Conservation (phyloP, 2,113 vertebrate species). For the Oplegnathus fasciatus region DNA sequence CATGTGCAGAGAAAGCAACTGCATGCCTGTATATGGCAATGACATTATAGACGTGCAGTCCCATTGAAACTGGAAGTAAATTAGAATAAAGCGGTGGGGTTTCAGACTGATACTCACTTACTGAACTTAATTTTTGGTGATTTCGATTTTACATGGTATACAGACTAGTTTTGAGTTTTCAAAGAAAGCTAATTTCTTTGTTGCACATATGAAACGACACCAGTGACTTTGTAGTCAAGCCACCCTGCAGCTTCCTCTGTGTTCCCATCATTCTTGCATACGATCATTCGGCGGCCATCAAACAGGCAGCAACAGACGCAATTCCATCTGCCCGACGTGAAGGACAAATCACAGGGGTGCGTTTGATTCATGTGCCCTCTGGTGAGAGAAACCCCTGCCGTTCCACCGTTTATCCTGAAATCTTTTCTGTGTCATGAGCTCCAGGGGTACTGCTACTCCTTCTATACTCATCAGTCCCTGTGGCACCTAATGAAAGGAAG, state of each 20-base stretch:
- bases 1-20: neutral
- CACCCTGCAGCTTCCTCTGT: conserved; percentile 13
- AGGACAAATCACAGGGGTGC: conserved; percentile 71
- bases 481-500: conserved; percentile 44
- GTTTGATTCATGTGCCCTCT: conserved; percentile 66
- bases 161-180: neutral
- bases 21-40: neutral
- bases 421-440: conserved; percentile 59
- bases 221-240: conserved; percentile 31
- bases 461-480: conserved; percentile 39
- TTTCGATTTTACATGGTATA: too few species aligned
- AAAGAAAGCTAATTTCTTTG: neutral
- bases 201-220: conserved; percentile 32
- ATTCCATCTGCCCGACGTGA: conserved; percentile 52
- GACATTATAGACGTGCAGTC: conserved; percentile 20
- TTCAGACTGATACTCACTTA: neutral
- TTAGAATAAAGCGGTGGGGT: conserved; percentile 1
- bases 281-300: conserved; percentile 44
- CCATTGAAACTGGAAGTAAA: conserved; percentile 8
- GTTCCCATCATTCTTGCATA: conserved; percentile 31
- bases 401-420: conserved; percentile 50
- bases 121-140: too few species aligned
- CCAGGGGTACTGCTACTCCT: conserved; percentile 30
- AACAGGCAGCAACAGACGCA: conserved; percentile 54
- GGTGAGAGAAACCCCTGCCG: conserved; percentile 42